Evolutionary conservation across 2,888 invertebrate genomes (phyloP).

Genomic region (Subacronicta megacephala): DNA sequence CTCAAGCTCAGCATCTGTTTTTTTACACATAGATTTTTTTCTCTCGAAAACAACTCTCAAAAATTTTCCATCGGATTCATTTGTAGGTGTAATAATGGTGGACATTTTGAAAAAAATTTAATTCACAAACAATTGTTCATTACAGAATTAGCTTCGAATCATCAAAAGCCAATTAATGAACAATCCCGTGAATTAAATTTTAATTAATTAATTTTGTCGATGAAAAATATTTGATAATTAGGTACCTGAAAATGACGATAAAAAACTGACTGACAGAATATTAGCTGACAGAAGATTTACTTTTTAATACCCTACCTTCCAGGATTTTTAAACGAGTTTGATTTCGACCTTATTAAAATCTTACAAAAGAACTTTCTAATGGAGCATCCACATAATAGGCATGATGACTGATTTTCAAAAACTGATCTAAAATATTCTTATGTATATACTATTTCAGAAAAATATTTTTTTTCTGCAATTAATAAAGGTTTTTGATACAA

Average conservation of each 20-base stretch:
- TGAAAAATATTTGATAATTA: neutral
- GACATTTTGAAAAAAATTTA: slow-evolving; percentile 31
- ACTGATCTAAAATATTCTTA: too few relatives aligned
- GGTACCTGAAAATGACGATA: neutral
- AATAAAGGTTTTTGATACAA: too few relatives aligned
- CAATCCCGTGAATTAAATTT: slow-evolving; percentile 1
- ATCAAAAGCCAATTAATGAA: slow-evolving; percentile 8
- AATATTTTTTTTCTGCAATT: too few relatives aligned
- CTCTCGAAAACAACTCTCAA: slow-evolving; percentile 55
- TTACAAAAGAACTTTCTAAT: too few relatives aligned
- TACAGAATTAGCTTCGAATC: neutral
- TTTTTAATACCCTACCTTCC: neutral
- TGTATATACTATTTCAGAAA: too few relatives aligned
- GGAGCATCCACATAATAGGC: too few relatives aligned
- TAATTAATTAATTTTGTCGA: neutral
- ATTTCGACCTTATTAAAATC: too few relatives aligned
- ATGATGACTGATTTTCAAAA: too few relatives aligned
- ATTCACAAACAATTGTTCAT: slow-evolving; percentile 16
- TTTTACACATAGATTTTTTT: slow-evolving; percentile 4
- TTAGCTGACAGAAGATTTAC: neutral
- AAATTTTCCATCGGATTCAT: slow-evolving; percentile 30
- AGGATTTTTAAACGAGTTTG: too few relatives aligned
- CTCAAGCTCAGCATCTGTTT: neutral
- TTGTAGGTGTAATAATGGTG: neutral
- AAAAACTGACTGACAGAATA: neutral